Base-by-base conservation (phyloP, 2,797 vertebrate genomes). In the Poeciliopsis turneri region DNA sequence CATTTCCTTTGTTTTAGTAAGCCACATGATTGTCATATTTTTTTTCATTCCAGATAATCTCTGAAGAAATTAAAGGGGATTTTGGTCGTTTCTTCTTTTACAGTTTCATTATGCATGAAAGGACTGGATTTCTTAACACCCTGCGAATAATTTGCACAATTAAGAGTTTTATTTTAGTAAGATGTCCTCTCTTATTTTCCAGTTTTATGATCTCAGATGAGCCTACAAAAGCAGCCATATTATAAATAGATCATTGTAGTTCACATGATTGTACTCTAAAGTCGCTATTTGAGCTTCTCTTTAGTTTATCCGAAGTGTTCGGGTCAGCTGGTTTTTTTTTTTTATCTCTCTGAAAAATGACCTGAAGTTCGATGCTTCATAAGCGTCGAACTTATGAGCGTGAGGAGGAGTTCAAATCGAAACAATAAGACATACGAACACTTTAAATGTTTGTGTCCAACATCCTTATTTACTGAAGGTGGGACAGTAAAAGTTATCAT, bases 391-490 rank as follows among this genome's bases (percentile, higher is more conserved):
- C 30, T 33, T 33, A 33, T 33, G 30, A 2, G 49, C 20, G 78
- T 49, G 23, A 77, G 15, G 30, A 41, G 74, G 18, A 5, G 53
- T 33, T 5, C 20, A n/a, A 70, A 79, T 10, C 33, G 46, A 55
- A n/a, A 73, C 1, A 69, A 36, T 16, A 30, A 49, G 70, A 64
- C 51, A 13, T n/a, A 70, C 25, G n/a, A 69, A 28, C 36, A 55
- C 15, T 66, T 72, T 59, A 36, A 55, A 39, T 12, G 36, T n/a
- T 47, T 2, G 16, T 51, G 41, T 36, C 4, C 78, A 25, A 88
- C 80, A 90, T 94, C 92, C 92, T 90, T 92, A 69, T 93, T 92
- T 89, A 85, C 89, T 81, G 66, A 93, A 75, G 92, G 92, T 83
- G 89, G 87, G 72, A 78, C 78, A 73, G 72, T 82, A 73, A 76